phyloP scores from a whole-genome alignment of 2,797 vertebrate species.

The Enteromius thamalakanensis region DNA sequence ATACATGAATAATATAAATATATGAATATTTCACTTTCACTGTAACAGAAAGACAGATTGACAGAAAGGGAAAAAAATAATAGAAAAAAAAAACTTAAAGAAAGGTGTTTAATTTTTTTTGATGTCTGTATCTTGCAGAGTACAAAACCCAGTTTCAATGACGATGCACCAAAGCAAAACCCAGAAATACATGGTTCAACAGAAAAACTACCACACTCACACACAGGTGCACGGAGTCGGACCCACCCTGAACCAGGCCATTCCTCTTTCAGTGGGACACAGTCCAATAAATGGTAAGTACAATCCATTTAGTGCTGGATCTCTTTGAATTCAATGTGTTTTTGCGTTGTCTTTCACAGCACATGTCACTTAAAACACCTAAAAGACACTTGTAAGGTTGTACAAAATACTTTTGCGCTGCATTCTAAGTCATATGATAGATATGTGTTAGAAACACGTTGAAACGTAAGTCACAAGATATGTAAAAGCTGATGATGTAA shows the following conservation, averaged over 20 bases:
- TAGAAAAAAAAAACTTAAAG: neutral
- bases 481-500: neutral
- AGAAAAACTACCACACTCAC: constrained; percentile 87
- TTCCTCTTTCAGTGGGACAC: constrained; percentile 83
- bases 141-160: constrained; percentile 81
- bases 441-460: neutral
- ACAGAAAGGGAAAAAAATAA: neutral
- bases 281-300: constrained; percentile 87
- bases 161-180: constrained; percentile 84
- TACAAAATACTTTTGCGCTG: neutral
- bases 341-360: neutral
- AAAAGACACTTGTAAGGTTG: neutral
- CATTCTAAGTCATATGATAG: neutral
- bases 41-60: neutral
- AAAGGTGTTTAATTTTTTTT: constrained; percentile 23
- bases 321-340: neutral
- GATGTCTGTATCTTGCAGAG: constrained; percentile 71
- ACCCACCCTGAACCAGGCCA: constrained; percentile 81
- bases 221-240: constrained; percentile 76
- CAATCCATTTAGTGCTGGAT: neutral
- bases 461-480: neutral
- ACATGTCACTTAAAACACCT: neutral
- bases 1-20: constrained; percentile 37
- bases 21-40: constrained; percentile 31
- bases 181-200: constrained; percentile 90